Evolutionary conservation across 92 coral and sea anemone species (phyloP).

Genomic region (Phenganax subtilis): DNA sequence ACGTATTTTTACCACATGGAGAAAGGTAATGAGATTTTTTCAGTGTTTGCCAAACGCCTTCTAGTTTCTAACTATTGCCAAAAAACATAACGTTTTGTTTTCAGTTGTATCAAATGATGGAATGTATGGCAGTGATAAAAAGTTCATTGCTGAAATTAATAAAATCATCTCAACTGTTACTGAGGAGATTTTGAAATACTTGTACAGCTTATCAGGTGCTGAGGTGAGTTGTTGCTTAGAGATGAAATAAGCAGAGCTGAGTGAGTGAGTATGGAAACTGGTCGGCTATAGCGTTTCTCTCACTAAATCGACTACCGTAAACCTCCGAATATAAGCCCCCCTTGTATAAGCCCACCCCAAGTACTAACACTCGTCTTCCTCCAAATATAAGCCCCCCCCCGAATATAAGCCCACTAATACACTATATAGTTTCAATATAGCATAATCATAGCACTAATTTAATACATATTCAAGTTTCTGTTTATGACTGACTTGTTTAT

Average conservation of each 20-base stretch:
- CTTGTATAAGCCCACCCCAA: no score
- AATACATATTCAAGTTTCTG: background rate
- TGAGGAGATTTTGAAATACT: conserved; percentile 73
- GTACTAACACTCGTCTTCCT: no score
- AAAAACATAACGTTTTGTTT: background rate
- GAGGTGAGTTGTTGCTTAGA: conserved; percentile 52
- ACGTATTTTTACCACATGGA: conserved; percentile 69
- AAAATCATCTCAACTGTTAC: conserved; percentile 66
- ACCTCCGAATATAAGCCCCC: no score
- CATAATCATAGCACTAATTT: no score
- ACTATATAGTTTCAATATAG: no score
- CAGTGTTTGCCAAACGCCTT: background rate
- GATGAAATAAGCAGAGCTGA: no score
- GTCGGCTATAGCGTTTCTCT: background rate
- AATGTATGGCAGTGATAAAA: conserved; percentile 86
- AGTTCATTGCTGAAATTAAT: conserved; percentile 77
- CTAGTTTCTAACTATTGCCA: no score
- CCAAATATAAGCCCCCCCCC: no score
- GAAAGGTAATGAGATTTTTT: conserved; percentile 55
- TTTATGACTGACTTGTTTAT: no score
- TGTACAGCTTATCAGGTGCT: conserved; percentile 59
- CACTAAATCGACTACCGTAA: no score
- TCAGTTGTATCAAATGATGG: conserved; percentile 89
- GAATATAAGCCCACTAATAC: no score
- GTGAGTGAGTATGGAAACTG: background rate